phyloP scores from a whole-genome alignment of 2,888 invertebrate species.

The Bugula neritina region DNA sequence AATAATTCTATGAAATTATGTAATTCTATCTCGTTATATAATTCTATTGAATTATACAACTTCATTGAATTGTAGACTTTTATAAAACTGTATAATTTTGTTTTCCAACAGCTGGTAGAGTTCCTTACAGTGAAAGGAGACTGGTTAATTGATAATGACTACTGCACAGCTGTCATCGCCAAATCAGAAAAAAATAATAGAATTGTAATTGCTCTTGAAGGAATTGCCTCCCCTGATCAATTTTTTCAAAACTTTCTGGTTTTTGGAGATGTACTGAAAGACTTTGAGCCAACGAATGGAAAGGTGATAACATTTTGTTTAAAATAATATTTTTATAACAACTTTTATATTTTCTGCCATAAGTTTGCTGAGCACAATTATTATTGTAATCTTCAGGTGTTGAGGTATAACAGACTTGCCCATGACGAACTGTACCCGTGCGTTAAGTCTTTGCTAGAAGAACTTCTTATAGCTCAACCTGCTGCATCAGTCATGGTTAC shows the following conservation, averaged over 20 bases:
- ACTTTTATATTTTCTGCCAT: too few relatives aligned
- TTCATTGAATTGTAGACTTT: not conserved
- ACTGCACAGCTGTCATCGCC: not conserved
- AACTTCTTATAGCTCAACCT: too few relatives aligned
- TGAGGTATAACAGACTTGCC: too few relatives aligned
- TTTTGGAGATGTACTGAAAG: not conserved
- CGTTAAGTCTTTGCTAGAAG: too few relatives aligned
- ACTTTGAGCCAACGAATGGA: not conserved
- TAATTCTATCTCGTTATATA: not conserved
- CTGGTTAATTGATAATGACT: not conserved
- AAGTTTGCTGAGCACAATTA: too few relatives aligned
- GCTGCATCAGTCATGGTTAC: too few relatives aligned
- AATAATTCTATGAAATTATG: too few relatives aligned
- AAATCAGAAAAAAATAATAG: not conserved
- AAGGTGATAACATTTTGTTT: not conserved
- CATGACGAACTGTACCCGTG: too few relatives aligned
- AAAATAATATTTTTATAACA: not conserved
- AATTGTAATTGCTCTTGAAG: not conserved
- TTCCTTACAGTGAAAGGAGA: not conserved
- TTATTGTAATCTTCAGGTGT: too few relatives aligned
- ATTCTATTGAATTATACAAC: not conserved
- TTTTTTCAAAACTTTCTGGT: not conserved
- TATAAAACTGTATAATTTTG: not conserved
- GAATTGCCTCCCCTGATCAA: not conserved
- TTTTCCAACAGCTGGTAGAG: not conserved